Evolutionary conservation across 1,140 invertebrate species (phyloP), one percentile per base, ranked within the genome.

Genomic region (Andricus grossulariae): DNA sequence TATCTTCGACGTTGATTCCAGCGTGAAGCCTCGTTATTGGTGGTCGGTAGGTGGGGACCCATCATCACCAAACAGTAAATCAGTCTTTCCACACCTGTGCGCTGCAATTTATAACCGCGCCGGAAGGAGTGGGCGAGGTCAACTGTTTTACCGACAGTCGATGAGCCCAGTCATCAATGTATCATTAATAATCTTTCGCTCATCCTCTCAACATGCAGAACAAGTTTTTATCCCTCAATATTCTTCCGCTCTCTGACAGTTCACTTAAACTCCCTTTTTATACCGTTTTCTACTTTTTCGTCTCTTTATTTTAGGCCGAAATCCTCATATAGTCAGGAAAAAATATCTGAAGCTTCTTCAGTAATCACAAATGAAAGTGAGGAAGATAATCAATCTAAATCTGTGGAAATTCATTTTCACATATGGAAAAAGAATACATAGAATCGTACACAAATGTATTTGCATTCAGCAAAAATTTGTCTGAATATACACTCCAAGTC

Each of bases 41-140:
- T 21, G 18, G 45, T 72, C 18, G 45, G 19, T 19, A 72, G 50
- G 71, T 72, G 71, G 71, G 45, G 45, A 51, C 45, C 71, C 71
- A 50, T 72, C 50, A 72, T 50, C 71, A 50, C n/a, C 21, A 72
- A 72, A 66, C 76, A 66, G 55, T 79, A 79, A 79, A 79, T 79
- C 73, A 71, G 71, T 79, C 77, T 83, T 82, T 82, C 80, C 55
- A 79, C 83, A 85, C 80, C 82, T 85, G 82, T 78, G 52, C 75
- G 71, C 73, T 60, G 73, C 73, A 84, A 84, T 84, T 84, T 83
- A 83, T 77, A 83, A 83, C 79, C 51, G 74, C 71, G 32, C 72
- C 76, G 80, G 77, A 84, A 83, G 70, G 76, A 71, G 78, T 75
- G 75, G 80, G 81, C 80, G 76, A 79, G 75, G 50, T 71, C 66